Conservation (phyloP, 2,888 invertebrate species). For the Atherix ibis region DNA sequence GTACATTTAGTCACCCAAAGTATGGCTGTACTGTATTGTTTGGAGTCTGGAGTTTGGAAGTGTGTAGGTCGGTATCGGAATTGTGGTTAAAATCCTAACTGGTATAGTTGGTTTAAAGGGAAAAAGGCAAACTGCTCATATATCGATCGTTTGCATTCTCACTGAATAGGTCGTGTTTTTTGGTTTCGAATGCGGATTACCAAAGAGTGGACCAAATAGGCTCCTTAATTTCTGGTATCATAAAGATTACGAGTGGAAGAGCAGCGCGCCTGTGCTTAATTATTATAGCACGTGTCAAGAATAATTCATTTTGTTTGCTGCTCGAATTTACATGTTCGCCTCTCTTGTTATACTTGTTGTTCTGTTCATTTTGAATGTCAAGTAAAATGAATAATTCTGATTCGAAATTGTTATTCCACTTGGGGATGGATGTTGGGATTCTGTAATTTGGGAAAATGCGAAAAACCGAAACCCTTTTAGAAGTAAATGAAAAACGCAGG, state of each 20-base stretch:
- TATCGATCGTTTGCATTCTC: neutral
- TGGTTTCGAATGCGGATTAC: conserved; percentile 9
- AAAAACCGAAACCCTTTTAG: too few relatives aligned
- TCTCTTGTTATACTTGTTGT: too few relatives aligned
- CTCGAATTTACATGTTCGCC: neutral
- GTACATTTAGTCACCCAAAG: too few relatives aligned
- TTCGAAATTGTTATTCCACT: neutral
- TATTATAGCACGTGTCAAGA: conserved; percentile 11
- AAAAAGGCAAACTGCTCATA: neutral
- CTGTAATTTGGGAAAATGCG: too few relatives aligned
- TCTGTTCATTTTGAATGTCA: neutral
- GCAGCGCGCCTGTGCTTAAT: neutral
- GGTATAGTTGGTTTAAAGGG: too few relatives aligned
- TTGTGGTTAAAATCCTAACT: too few relatives aligned
- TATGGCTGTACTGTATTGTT: too few relatives aligned
- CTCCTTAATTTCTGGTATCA: too few relatives aligned
- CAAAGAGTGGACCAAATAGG: neutral
- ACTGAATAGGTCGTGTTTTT: conserved; percentile 8
- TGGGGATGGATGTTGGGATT: neutral
- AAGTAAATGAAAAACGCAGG: too few relatives aligned
- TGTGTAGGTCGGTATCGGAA: too few relatives aligned
- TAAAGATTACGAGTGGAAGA: too few relatives aligned
- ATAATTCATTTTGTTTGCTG: conserved; percentile 9
- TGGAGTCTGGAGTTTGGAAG: too few relatives aligned
- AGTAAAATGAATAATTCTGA: neutral